These are phyloP conservation scores for Agrochola macilenta DNA, from an alignment of 2,888 invertebrate genomes.

Conservation along the genomic window DNA sequence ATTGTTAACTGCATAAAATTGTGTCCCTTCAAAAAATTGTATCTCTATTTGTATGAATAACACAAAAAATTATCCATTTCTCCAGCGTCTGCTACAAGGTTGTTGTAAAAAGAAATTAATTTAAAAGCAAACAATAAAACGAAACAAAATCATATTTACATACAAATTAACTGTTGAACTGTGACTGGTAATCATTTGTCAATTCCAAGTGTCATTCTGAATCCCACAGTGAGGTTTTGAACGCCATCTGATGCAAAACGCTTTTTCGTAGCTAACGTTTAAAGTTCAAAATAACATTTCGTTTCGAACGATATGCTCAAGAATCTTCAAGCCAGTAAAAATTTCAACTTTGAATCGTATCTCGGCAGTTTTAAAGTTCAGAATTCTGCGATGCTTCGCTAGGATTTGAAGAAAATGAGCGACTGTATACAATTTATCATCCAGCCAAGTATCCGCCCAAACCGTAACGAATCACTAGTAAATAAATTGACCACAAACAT, in stretches of 20 bases:
- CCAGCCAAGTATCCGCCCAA: constrained; percentile 89
- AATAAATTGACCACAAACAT: constrained; percentile 89
- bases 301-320: constrained; percentile 28
- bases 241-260: constrained; percentile 70
- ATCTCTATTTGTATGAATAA: constrained; percentile 49
- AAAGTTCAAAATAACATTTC: constrained; percentile 77
- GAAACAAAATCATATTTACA: constrained; percentile 82
- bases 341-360: constrained; percentile 68
- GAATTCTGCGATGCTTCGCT: constrained; percentile 57
- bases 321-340: constrained; percentile 26
- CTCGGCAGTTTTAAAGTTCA: constrained; percentile 65
- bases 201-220: constrained; percentile 86
- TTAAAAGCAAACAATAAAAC: constrained; percentile 68
- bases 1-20: constrained; percentile 80
- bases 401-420: constrained; percentile 80
- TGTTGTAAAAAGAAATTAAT: constrained; percentile 60
- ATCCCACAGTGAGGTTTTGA: constrained; percentile 73
- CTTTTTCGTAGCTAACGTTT: constrained; percentile 62
- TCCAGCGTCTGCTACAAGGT: constrained; percentile 22
- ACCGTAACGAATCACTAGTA: constrained; percentile 89
- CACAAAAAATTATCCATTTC: constrained; percentile 29
- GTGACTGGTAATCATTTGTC: constrained; percentile 88
- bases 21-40: constrained; percentile 63
- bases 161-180: constrained; percentile 88
- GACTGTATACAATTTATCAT: constrained; percentile 88